These are phyloP conservation scores for Ahaetulla prasina DNA, from an alignment of 2,113 vertebrate genomes.

Conservation along the genomic window DNA sequence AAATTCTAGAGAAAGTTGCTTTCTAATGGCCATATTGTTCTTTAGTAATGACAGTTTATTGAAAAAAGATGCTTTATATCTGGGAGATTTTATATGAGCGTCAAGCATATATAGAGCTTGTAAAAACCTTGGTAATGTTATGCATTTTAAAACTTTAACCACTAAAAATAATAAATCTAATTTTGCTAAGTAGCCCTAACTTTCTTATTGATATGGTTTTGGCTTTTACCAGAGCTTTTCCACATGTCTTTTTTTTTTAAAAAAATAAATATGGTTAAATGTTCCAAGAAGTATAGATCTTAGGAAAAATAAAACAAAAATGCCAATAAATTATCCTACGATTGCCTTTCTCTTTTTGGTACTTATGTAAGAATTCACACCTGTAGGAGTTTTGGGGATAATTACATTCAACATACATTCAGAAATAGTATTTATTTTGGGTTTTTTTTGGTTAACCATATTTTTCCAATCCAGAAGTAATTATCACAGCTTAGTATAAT, in stretches of 20 bases:
- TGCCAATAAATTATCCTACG: conserved; percentile 23
- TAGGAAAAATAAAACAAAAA: conserved; percentile 35
- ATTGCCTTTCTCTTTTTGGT: conserved; percentile 27
- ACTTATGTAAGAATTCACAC: conserved; percentile 64
- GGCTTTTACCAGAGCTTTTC: not conserved
- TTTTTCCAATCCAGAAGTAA: conserved; percentile 60
- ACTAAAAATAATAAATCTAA: not conserved
- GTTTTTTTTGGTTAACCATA: conserved; percentile 52
- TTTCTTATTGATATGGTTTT: not conserved
- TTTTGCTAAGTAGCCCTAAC: not conserved
- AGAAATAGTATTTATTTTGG: conserved; percentile 44
- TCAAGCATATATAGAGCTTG: not conserved
- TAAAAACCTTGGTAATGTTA: not conserved
- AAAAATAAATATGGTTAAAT: not conserved
- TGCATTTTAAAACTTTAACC: not conserved
- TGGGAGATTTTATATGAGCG: not conserved
- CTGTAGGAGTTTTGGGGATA: conserved; percentile 50
- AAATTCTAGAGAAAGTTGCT: not conserved
- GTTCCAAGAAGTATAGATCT: not conserved
- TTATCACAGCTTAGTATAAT: conserved; percentile 60
- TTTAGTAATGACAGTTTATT: not conserved
- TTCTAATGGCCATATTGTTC: not conserved
- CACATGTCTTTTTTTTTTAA: not conserved
- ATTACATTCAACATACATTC: conserved; percentile 57
- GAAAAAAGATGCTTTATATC: not conserved